Percentiles rank a stretch among this genome's conserved stretches.
phyloP scores from a whole-genome alignment of 2,888 invertebrate genomes.

The Drosophila subsilvestris region DNA sequence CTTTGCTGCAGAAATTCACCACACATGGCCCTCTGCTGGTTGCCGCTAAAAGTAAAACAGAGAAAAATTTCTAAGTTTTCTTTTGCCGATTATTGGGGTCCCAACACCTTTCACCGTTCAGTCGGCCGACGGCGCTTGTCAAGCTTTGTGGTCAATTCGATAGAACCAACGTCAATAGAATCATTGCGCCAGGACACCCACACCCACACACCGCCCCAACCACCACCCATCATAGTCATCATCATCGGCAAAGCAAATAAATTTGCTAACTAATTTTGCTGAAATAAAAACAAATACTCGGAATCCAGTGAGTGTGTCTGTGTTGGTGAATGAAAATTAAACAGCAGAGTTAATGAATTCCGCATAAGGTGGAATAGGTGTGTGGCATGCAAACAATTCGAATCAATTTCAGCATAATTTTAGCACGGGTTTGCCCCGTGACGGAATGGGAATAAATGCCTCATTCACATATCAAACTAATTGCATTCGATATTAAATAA shows the following conservation, averaged over 20 bases:
- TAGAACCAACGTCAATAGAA: constrained; percentile 9
- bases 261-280: constrained; percentile 19
- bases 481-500: constrained; percentile 56
- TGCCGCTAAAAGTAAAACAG: constrained; percentile 51
- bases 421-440: constrained; percentile 12
- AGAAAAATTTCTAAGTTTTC: constrained; percentile 81
- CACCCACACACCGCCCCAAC: no score
- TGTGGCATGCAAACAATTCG: constrained; percentile 1
- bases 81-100: constrained; percentile 71
- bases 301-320: constrained; percentile 18
- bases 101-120: constrained; percentile 59
- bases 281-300: constrained; percentile 31
- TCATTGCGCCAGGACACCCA: constrained; percentile 7
- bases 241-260: neutral
- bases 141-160: constrained; percentile 32
- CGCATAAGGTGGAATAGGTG: constrained; percentile 3
- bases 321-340: constrained; percentile 21
- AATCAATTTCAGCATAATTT: constrained; percentile 34
- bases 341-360: constrained; percentile 24
- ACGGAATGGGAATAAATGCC: constrained; percentile 17
- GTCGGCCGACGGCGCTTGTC: constrained; percentile 75
- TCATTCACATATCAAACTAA: constrained; percentile 42
- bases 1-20: constrained; percentile 34
- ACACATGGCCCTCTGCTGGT: constrained; percentile 23
- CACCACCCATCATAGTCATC: neutral